Base-by-base conservation (phyloP, 2,797 vertebrate genomes). In the Serranus cabrilla region DNA sequence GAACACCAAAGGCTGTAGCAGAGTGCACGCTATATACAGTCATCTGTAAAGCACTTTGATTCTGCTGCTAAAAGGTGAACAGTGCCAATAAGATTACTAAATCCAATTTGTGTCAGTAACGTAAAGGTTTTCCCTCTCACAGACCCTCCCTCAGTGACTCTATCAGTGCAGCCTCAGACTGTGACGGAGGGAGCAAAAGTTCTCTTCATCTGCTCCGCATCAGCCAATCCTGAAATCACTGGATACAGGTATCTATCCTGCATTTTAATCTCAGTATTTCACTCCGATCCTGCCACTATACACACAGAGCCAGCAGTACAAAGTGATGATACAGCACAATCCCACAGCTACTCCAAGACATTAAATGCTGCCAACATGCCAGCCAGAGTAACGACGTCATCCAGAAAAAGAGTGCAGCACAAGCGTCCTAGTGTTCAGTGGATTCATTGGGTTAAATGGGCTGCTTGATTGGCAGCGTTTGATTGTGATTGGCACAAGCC, bases 171-270 rank as follows among this genome's bases (percentile, higher is more conserved):
- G 70, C 97, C 96, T 14, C 97, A 97, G 82, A 97, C 96, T 2
- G 96, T 96, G 64, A 95, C 95, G 1, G 97, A 97, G 37, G 97
- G 97, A 80, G 94, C 96, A 55, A 96, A 96, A 59, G 97, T 97
- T 63, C 95, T 95, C 57, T 97, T 98, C 80, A 92, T 96, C 84
- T 98, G 97, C 91, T 94, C 94, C 7, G 97, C 97, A 31, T 96
- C 95, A 0, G 97, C 97, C 81, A 97, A 97, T 83, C 97, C 97
- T 10, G 96, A 97, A 71, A 96, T 98, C 87, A 97, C 96, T 0
- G 95, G 95, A 76, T 98, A 98, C 93, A 96, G 97, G 97, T 98
- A 93, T 82, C 20, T 42, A 49, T 66, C 39, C 31, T 27, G 43
- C 10, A 20, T 54, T 62, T 46, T 21, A 20, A 66, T 74, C 17